A percentile compares a stretch with the other conserved stretches of the same genome.
phyloP scores from a whole-genome alignment of 2,113 vertebrate species.

The Circaetus gallicus region DNA sequence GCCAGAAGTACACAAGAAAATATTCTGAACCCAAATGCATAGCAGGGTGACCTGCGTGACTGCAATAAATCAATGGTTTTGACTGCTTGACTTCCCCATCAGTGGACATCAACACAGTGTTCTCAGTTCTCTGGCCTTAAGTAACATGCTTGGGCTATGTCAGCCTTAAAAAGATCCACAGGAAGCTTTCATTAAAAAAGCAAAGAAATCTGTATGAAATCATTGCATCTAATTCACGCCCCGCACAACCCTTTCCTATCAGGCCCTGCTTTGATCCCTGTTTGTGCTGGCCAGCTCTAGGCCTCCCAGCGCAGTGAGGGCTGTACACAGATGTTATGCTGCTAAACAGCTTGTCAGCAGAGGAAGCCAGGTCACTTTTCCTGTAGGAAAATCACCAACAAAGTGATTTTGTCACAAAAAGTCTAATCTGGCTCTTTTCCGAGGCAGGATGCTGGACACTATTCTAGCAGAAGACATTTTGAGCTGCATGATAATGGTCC shows the following conservation, averaged over 20 bases:
- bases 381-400: not conserved
- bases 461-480: not conserved
- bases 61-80: not conserved
- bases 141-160: not conserved
- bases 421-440: not conserved
- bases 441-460: fast-evolving
- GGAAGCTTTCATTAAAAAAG: not conserved
- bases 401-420: not conserved
- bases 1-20: not conserved
- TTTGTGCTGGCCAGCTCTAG: not conserved
- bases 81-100: not conserved
- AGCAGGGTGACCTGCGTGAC: not conserved
- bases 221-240: not conserved
- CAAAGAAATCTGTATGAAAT: not conserved
- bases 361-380: not conserved
- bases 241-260: not conserved
- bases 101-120: not conserved
- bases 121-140: not conserved
- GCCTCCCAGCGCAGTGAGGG: not conserved
- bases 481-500: not conserved
- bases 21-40: not conserved
- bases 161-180: not conserved
- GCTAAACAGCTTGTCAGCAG: not conserved
- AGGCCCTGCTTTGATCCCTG: not conserved
- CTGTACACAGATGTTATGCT: not conserved